Base-by-base conservation (phyloP, 2,797 vertebrate genomes). In the Chaunax sp. region DNA sequence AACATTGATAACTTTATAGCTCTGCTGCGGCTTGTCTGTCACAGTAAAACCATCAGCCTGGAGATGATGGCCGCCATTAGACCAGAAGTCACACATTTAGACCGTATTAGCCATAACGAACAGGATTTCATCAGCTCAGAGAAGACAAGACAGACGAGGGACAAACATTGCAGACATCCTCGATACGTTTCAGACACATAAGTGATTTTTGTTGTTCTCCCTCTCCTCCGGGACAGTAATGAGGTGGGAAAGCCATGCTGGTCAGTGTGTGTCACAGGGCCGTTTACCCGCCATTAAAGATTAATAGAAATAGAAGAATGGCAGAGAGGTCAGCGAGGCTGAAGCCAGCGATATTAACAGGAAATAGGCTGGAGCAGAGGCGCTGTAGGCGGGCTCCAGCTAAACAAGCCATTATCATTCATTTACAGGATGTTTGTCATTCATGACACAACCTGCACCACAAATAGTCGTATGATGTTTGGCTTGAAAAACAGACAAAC, bases 351-450 rank as follows among this genome's bases (percentile, higher is more conserved):
- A 85, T 86, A 87, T 87, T 76, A 89, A 80, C 81, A 83, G 86
- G 85, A 89, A 89, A 90, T 83, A 59, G 80, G 79, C 78, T 20
- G 69, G 69, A 81, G 76, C 77, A 44, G 79, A 64, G 71, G 35
- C 56, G 58, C 78, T 53, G 81, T 37, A 53, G 86, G 86, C 26
- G 77, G 78, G 55, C 75, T 75, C 16, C 67, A 37, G 79, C 82
- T 80, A 84, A 90, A 90, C 84, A 82, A 80, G 82, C 64, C 80
- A 82, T 89, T 84, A 92, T 77, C 79, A 78, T 87, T 89, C 75
- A 83, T 86, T 89, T 82, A 88, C 83, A 75, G 82, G 68, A 81
- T 77, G 49, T 87, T 91, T 86, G 82, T 87, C 73, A 88, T 87
- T 87, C 88, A 80, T 75, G 71, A 81, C 87, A 90, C 84, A 89